A percentile compares a stretch with the other conserved stretches of the same genome.
Evolutionary conservation across 2,888 invertebrate species (phyloP).

Genomic region (Rhogogaster chlorosoma): DNA sequence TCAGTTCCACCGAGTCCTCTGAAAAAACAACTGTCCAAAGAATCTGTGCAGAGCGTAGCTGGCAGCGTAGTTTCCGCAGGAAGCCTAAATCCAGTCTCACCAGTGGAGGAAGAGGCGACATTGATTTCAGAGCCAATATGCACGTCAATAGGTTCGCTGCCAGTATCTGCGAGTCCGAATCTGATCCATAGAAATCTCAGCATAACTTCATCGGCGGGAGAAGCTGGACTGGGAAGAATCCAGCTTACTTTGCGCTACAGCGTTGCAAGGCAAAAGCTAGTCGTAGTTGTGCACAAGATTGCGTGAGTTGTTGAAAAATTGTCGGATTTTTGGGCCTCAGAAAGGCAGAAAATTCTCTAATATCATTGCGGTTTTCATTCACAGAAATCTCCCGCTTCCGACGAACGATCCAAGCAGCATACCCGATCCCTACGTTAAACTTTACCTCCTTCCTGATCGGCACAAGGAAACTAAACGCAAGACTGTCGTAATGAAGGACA

Average conservation of each 20-base stretch:
- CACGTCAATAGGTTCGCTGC: slow-evolving; percentile 52
- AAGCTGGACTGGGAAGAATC: slow-evolving; percentile 88
- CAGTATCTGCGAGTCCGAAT: slow-evolving; percentile 68
- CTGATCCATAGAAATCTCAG: slow-evolving; percentile 83
- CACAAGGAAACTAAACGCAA: slow-evolving; percentile 93
- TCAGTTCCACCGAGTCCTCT: slow-evolving; percentile 71
- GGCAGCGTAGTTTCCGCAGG: slow-evolving; percentile 65
- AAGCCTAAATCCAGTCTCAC: slow-evolving; percentile 56
- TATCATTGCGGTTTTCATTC: slow-evolving; percentile 55
- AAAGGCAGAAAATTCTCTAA: slow-evolving; percentile 7
- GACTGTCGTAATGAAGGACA: slow-evolving; percentile 92
- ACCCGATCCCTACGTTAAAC: slow-evolving; percentile 94
- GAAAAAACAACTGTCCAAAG: slow-evolving; percentile 72
- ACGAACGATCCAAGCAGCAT: slow-evolving; percentile 90
- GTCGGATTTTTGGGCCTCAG: not conserved
- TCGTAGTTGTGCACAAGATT: slow-evolving; percentile 93
- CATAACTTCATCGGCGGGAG: slow-evolving; percentile 84
- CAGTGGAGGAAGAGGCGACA: slow-evolving; percentile 67
- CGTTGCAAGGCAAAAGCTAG: slow-evolving; percentile 89
- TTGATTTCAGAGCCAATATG: slow-evolving; percentile 69
- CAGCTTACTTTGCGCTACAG: slow-evolving; percentile 93
- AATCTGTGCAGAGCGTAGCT: slow-evolving; percentile 69
- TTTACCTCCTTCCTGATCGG: slow-evolving; percentile 91
- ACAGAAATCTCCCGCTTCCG: slow-evolving; percentile 85
- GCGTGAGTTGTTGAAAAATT: slow-evolving; percentile 82